Conservation (phyloP, 1,140 invertebrate species). For the Brachionus rubens region DNA sequence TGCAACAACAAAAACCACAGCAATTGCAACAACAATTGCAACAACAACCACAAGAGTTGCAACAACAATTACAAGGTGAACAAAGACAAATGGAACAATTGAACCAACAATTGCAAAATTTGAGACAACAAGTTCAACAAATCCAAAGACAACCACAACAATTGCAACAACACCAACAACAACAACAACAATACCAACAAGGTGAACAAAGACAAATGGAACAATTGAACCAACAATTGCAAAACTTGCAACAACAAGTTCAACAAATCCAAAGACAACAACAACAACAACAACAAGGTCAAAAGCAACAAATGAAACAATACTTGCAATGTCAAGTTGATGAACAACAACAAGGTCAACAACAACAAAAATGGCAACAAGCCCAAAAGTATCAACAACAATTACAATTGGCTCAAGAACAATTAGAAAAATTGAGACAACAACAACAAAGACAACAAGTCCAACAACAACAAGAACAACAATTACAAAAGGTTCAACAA, state of each 20-base stretch:
- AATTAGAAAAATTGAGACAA: background rate
- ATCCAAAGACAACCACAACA: background rate
- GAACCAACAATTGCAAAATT: background rate
- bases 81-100: too few species aligned
- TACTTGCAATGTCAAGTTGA: background rate
- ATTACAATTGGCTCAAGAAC: background rate
- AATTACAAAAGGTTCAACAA: background rate
- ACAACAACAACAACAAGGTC: background rate
- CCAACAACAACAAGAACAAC: conserved; percentile 6
- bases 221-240: background rate
- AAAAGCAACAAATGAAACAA: background rate
- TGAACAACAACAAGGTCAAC: background rate
- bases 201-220: too few species aligned
- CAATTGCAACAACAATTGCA: background rate
- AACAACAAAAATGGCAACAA: background rate
- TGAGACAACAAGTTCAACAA: background rate
- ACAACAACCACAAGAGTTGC: background rate
- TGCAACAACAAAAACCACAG: background rate
- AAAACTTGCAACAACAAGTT: background rate
- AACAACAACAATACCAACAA: background rate
- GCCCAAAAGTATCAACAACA: background rate
- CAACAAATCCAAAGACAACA: background rate
- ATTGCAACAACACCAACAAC: background rate
- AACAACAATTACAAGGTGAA: background rate
- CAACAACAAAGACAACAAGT: background rate